Base-by-base conservation (phyloP, 2,797 vertebrate species). In the Loriculus beryllinus region DNA sequence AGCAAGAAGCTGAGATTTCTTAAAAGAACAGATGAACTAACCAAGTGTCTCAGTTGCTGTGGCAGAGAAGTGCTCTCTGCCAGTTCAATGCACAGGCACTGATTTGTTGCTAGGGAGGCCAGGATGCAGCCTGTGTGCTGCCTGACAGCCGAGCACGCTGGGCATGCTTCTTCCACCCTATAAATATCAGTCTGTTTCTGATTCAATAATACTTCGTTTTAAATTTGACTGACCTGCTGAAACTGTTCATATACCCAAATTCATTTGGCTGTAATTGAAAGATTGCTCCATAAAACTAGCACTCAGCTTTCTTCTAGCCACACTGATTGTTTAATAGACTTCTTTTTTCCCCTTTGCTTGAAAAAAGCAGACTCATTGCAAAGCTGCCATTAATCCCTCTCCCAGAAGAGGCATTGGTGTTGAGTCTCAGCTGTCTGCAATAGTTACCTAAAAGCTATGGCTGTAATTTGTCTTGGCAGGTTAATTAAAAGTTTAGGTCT, bases 401-500 rank as follows among this genome's bases (percentile, higher is more conserved):
- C 92, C 94, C 95, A 91, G 62, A 77, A 95, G 96, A 97, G 96
- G 63, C 88, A 51, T 70, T 93, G 94, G 88, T 92, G 56, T 91
- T 97, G 97, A 97, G 91, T 92, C 97, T 97, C 96, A 95, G 94
- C 97, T 98, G 96, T 97, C 97, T 97, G 68, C 94, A 94, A 47
- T 89, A 84, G 60, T 97, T 97, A 96, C 96, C 94, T 91, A 96
- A 97, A 92, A 97, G 75, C 95, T 92, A 29, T 80, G 89, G 78
- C 90, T 96, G 86, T 97, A 97, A 97, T 97, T 97, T 97, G 94
- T 97, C 97, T 97, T 97, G 97, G 94, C 97, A 98, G 94, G 91
- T 98, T 98, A 98, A 98, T 98, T 98, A 97, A 97, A 98, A 97
- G 95, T 98, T 97, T 96, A 95, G 93, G 93, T 97, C 95, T 96